Percentiles rank a stretch among this genome's conserved stretches.
Evolutionary conservation across 1,140 invertebrate genomes (phyloP).

Genomic region (Cepaea nemoralis): DNA sequence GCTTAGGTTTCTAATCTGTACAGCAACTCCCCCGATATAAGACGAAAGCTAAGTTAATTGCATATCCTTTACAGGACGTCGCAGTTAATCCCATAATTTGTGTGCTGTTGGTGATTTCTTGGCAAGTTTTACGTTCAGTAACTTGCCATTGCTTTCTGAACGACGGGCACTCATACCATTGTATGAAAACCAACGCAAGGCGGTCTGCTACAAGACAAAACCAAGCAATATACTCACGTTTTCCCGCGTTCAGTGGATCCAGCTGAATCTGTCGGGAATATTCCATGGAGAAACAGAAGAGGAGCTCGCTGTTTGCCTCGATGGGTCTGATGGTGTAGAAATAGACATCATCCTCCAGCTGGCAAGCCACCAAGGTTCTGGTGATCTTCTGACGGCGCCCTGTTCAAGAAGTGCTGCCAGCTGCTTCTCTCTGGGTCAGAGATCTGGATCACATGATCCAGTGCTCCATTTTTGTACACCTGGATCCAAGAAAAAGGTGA

Average conservation of each 20-base stretch:
- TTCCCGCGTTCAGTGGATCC: background rate
- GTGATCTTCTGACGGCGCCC: constrained; percentile 86
- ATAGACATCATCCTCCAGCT: constrained; percentile 88
- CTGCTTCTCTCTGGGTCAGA: constrained; percentile 93
- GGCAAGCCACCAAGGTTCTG: constrained; percentile 97
- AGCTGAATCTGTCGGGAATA: constrained; percentile 81
- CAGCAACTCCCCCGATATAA: too few species aligned
- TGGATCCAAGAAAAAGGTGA: constrained; percentile 67
- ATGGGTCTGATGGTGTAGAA: constrained; percentile 97
- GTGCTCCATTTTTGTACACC: constrained; percentile 92
- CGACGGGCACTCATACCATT: too few species aligned
- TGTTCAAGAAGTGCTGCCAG: constrained; percentile 98
- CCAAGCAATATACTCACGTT: background rate
- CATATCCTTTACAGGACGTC: too few species aligned
- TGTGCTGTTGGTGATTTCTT: too few species aligned
- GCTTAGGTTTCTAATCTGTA: too few species aligned
- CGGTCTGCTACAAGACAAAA: too few species aligned
- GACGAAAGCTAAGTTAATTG: too few species aligned
- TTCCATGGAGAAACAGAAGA: constrained; percentile 98
- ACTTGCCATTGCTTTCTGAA: too few species aligned
- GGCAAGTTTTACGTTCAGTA: too few species aligned
- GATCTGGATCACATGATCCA: constrained; percentile 95
- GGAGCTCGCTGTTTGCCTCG: constrained; percentile 93
- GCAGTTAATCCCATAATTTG: too few species aligned
- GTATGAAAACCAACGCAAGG: too few species aligned